Evolutionary conservation across 2,113 vertebrate genomes (phyloP).

Genomic region (Desmodus rotundus): DNA sequence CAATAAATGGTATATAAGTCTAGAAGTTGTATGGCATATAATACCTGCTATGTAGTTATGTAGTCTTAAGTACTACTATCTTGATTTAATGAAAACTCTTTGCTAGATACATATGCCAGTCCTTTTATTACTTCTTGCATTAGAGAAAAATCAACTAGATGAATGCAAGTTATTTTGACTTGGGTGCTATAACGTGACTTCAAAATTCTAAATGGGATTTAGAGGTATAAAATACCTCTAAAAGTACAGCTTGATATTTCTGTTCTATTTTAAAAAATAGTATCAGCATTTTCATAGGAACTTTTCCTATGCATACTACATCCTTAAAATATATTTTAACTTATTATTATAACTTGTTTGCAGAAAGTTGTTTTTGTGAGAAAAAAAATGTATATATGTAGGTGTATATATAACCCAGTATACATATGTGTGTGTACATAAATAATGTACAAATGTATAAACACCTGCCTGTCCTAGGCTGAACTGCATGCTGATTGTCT

Average conservation of each 20-base stretch:
- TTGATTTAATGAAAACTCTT: not conserved
- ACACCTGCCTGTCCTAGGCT: not conserved
- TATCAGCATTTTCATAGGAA: not conserved
- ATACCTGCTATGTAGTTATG: not conserved
- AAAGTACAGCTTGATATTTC: not conserved
- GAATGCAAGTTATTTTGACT: not conserved
- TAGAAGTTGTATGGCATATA: not conserved
- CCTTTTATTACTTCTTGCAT: not conserved
- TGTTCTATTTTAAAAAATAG: not conserved
- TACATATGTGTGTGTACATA: not conserved
- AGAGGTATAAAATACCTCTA: not conserved
- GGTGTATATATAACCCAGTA: not conserved
- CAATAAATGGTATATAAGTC: not conserved
- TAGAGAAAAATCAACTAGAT: not conserved
- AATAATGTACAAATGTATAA: not conserved
- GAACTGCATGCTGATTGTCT: not conserved
- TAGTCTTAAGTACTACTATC: not conserved
- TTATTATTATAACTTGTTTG: not conserved
- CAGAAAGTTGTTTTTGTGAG: not conserved
- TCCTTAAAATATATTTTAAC: not conserved
- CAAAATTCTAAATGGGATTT: not conserved
- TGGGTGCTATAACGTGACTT: not conserved
- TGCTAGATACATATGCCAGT: not conserved
- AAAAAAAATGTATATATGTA: not conserved
- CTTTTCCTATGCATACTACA: not conserved